Conservation (phyloP, 2,113 vertebrate species). For the Balaeniceps rex region DNA sequence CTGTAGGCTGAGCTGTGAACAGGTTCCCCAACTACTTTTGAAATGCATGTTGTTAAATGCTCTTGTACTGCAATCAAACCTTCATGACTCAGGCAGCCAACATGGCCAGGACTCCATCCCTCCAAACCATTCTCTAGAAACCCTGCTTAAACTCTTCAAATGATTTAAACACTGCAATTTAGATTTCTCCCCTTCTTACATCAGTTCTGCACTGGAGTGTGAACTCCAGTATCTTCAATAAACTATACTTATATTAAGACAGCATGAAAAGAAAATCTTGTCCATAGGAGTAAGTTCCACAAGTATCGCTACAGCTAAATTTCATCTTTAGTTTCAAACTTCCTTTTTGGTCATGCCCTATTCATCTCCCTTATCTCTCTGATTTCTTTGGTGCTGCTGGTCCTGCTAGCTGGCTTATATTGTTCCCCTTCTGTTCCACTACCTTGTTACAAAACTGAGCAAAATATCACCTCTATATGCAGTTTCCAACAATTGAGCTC, state of each 20-base stretch:
- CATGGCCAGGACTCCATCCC: not conserved
- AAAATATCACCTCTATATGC: not conserved
- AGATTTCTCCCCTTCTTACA: not conserved
- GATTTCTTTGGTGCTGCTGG: not conserved
- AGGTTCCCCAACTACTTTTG: not conserved
- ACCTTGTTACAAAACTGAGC: not conserved
- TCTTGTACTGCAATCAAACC: not conserved
- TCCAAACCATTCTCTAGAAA: not conserved
- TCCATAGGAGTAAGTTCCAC: not conserved
- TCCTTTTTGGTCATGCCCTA: not conserved
- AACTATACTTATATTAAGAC: not conserved
- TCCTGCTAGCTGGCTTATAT: not conserved
- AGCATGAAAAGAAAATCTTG: not conserved
- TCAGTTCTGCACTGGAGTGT: not conserved
- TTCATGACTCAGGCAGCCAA: not conserved
- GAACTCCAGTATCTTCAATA: not conserved
- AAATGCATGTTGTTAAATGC: not conserved
- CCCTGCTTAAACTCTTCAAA: not conserved
- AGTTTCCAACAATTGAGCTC: constrained; percentile 8
- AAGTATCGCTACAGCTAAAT: not conserved
- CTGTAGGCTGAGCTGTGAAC: not conserved
- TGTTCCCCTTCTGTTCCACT: not conserved
- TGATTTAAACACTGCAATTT: not conserved
- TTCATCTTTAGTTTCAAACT: not conserved
- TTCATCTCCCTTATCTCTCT: not conserved